Base-by-base conservation (phyloP, 2,797 vertebrate species). In the Coreius guichenoti region DNA sequence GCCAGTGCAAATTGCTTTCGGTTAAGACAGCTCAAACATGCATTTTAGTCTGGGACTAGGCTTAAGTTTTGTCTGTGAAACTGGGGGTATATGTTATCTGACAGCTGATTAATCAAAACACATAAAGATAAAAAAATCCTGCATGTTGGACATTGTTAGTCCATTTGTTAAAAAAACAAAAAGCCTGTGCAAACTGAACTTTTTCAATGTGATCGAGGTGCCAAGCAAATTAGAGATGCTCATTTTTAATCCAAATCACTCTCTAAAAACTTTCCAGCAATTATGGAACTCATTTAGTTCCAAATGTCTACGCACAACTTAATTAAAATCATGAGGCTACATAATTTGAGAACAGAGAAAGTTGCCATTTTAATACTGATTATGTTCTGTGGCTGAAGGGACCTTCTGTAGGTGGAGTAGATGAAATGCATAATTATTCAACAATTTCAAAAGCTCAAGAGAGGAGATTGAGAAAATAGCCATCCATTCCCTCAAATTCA, bases 311-410 rank as follows among this genome's bases (percentile, higher is more conserved):
- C 12, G 47, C n/a, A 13, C 3, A 39, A 68, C 73, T 80, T 82
- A 17, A 84, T 87, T 85, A 81, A 77, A 88, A 86, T 85, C 83
- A 80, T 16, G 45, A 86, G 65, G 78, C 70, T 65, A 65, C 33
- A 61, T 83, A 87, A 82, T 85, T 80, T 78, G 69, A 80, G 82
- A 70, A 80, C 49, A 85, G 76, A 83, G 65, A 70, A 51, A 56
- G 43, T 29, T 83, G 86, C 45, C 21, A 45, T 70, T 82, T 80
- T 69, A 85, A 85, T 83, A 87, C 80, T 73, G 81, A 89, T 85
- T 43, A 65, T 78, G 23, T 61, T 49, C 23, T 51, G 56, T 51
- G 82, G 67, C 43, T 74, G 39, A 82, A 73, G 14, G 39, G 69
- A 78, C 78, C 82, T 81, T 74, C 75, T 39, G 72, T 61, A 72